These are phyloP conservation scores for Doryteuthis pealeii DNA, from an alignment of 1,140 invertebrate genomes.

Conservation along the genomic window DNA sequence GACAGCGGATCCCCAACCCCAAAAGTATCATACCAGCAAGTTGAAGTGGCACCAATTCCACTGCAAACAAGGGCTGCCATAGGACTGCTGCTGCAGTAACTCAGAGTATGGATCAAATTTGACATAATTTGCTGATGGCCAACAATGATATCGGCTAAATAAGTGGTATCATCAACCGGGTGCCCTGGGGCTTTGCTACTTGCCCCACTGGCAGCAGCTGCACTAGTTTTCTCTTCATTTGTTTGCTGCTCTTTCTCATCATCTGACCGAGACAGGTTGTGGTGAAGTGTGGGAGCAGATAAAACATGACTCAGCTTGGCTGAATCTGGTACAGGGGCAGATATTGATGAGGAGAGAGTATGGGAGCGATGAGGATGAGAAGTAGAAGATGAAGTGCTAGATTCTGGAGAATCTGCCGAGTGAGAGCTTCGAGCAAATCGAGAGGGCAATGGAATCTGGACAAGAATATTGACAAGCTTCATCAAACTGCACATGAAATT, in stretches of 20 bases:
- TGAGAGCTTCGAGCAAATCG: conserved; percentile 9
- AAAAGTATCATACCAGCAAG: conserved; percentile 46
- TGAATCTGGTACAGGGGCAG: conserved; percentile 41
- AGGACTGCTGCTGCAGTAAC: conserved; percentile 68
- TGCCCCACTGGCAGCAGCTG: conserved; percentile 21
- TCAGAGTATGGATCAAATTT: conserved; percentile 68
- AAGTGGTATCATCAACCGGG: conserved; percentile 22
- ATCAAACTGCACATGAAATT: conserved; percentile 71
- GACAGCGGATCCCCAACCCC: conserved; percentile 67
- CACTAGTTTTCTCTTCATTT: conserved; percentile 46
- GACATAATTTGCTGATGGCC: conserved; percentile 72
- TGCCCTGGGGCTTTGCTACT: conserved; percentile 5
- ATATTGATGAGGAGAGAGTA: conserved; percentile 11
- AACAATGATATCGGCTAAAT: conserved; percentile 53
- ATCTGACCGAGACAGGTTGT: conserved; percentile 36
- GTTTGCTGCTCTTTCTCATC: conserved; percentile 49
- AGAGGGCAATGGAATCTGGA: conserved; percentile 68
- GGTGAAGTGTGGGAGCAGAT: conserved; percentile 25
- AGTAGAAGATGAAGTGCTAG: neutral
- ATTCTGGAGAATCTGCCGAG: neutral
- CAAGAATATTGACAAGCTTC: conserved; percentile 70
- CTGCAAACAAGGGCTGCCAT: conserved; percentile 54
- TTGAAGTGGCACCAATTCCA: conserved; percentile 34
- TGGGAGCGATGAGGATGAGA: neutral
- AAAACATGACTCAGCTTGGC: conserved; percentile 42